Evolutionary conservation across 2,113 vertebrate genomes (phyloP), one percentile per base, ranked within the genome.

Genomic region (Aplodontia rufa): DNA sequence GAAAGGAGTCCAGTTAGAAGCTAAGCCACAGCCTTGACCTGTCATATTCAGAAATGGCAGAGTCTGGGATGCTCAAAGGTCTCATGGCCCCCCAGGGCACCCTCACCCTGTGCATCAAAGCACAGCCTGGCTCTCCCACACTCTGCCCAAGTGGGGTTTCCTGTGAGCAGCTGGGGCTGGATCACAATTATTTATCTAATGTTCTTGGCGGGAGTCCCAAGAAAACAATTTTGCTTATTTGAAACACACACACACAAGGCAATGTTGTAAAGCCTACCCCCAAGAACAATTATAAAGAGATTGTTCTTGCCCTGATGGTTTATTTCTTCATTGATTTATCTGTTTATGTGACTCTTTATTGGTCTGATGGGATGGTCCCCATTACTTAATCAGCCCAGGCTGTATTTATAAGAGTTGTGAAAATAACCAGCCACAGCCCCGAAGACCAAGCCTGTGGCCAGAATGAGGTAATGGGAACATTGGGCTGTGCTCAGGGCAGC

Each of bases 221-320:
- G 86, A 86, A 96, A 97, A 97, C 89, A 96, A 68, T 88, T 88
- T 78, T 91, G 82, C 88, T 96, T 92, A 85, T 95, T 96, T 89
- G 55, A 75, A 68, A 68, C 71, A 42, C 71, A 72, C n/a, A 80
- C 76, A 93, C 35, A 51, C 55, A 68, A 45, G 90, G 71, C 78
- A 94, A 45, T 8, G 24, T 79, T 85, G 55, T 84, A 91, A 97
- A 96, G 68, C 92, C 93, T 71, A 55, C 80, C 93, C 64, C 64
- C 76, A 51, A 85, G 89, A 95, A 40, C 62, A 93, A 62, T 62
- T 45, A 37, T 68, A 83, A 49, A 89, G 86, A 88, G 64, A 42
- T 28, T 8, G 22, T 68, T 35, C 35, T 40, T 42, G 53, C 3
- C 96, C 45, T 49, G 51, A 2, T 0, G 1, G n/a, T 82, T 93